phyloP scores from a whole-genome alignment of 1,140 invertebrate species.

The Tetragnatha versicolor region DNA sequence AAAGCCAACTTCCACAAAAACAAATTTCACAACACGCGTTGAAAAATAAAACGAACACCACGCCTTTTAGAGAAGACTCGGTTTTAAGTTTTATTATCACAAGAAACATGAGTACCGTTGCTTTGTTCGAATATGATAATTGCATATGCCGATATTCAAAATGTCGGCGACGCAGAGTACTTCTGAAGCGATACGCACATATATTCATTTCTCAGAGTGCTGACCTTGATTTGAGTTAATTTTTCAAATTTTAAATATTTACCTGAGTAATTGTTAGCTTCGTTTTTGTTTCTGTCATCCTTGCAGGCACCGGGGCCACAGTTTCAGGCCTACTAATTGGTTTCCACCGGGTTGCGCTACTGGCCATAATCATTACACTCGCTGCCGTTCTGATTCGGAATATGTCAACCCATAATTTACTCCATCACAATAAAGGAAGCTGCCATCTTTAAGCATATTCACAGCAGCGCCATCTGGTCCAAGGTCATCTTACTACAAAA shows the following conservation, averaged over 20 bases:
- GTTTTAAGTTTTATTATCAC: background rate
- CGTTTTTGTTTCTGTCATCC: slow-evolving; percentile 23
- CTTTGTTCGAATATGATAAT: slow-evolving; percentile 56
- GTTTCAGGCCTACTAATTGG: slow-evolving; percentile 48
- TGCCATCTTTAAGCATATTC: slow-evolving; percentile 56
- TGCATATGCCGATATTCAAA: slow-evolving; percentile 56
- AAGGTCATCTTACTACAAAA: slow-evolving; percentile 54
- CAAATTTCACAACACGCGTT: background rate
- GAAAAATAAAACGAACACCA: background rate
- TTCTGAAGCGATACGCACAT: slow-evolving; percentile 42
- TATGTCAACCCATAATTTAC: slow-evolving; percentile 57
- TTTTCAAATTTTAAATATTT: slow-evolving; percentile 48
- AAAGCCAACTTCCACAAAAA: slow-evolving; percentile 5
- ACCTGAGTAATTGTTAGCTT: slow-evolving; percentile 19
- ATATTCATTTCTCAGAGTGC: slow-evolving; percentile 46
- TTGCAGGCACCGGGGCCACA: slow-evolving; percentile 52
- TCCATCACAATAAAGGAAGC: slow-evolving; percentile 56
- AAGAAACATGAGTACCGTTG: background rate
- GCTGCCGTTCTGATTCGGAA: slow-evolving; percentile 53
- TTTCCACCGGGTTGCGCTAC: slow-evolving; percentile 35
- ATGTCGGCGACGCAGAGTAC: slow-evolving; percentile 52
- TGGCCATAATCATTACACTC: slow-evolving; percentile 50
- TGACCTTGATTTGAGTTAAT: slow-evolving; percentile 51
- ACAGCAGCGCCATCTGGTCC: slow-evolving; percentile 51
- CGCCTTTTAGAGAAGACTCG: background rate